These are phyloP conservation scores for Phalacrocorax brasilianus DNA, from an alignment of 2,113 vertebrate genomes.

Conservation along the genomic window DNA sequence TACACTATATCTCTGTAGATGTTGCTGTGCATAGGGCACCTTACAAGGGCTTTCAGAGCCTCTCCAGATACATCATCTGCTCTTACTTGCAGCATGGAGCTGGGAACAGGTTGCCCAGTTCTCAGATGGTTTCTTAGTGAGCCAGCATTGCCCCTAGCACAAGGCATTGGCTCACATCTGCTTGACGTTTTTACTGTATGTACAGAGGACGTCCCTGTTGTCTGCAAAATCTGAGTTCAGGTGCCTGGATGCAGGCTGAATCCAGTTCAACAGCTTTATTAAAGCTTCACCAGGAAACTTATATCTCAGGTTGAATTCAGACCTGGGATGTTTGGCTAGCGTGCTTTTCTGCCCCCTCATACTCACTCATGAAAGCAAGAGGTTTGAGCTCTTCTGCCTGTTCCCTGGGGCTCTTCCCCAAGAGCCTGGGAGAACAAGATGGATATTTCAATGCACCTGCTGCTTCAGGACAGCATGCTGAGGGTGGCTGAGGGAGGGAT, in stretches of 20 bases:
- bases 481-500: neutral
- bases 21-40: neutral
- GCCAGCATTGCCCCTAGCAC: neutral
- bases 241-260: neutral
- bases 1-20: neutral
- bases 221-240: neutral
- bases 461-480: neutral
- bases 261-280: neutral
- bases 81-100: neutral
- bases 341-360: neutral
- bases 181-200: neutral
- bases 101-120: neutral
- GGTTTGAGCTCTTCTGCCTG: neutral
- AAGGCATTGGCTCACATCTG: neutral
- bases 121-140: neutral
- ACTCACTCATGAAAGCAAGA: neutral
- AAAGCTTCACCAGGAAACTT: neutral
- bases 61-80: neutral
- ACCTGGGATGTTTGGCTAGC: neutral
- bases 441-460: neutral
- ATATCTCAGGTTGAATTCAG: neutral
- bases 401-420: neutral
- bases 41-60: neutral
- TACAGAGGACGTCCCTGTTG: neutral
- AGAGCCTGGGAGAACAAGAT: neutral